Evolutionary conservation across 2,888 invertebrate genomes (phyloP), one percentile per base, ranked within the genome.

Genomic region (Harpagoxenus sublaevis): DNA sequence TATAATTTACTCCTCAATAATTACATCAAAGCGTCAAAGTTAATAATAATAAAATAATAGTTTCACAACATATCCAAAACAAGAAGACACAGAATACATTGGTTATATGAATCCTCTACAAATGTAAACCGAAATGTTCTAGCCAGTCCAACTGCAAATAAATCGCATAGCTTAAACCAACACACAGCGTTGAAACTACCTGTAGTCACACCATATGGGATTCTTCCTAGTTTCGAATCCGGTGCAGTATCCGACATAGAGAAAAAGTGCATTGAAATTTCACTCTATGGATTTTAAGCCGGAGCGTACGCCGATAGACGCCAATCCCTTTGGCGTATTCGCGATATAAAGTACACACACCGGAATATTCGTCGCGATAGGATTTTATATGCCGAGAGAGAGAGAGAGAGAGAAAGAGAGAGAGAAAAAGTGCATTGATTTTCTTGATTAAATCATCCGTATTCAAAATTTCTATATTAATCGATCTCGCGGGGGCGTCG

Each of bases 211-310:
- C 28, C 45, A 48, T 68, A 57, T 39, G 77, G 18, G 66, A 77
- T 77, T 77, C 53, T 42, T 55, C 12, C 68, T 31, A 35, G 66
- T 55, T 68, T 55, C 53, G 12, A 68, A 68, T 71, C 79, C n/a
- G 45, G 31, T 35, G 57, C 23, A 48, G 55, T 28, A 39, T n/a
- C 42, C 28, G 35, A 23, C 18, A n/a, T 51, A 31, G 48, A 68
- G 39, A 68, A 78, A 71, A 71, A 45, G 79, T 45, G 42, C 42
- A 78, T 71, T 71, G 79, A 79, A 71, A 71, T 71, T 57, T 71
- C 31, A 15, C 68, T n/a, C 60, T 53, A 48, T 60, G 48, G 71
- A 71, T 71, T 71, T 70, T 79, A 45, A 79, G 42, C 55, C 35
- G 23, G 42, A 8, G 31, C 57, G 45, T 35, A 18, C 57, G 45